phyloP scores from a whole-genome alignment of 2,113 vertebrate species.

The Illadopsis cleaveri region DNA sequence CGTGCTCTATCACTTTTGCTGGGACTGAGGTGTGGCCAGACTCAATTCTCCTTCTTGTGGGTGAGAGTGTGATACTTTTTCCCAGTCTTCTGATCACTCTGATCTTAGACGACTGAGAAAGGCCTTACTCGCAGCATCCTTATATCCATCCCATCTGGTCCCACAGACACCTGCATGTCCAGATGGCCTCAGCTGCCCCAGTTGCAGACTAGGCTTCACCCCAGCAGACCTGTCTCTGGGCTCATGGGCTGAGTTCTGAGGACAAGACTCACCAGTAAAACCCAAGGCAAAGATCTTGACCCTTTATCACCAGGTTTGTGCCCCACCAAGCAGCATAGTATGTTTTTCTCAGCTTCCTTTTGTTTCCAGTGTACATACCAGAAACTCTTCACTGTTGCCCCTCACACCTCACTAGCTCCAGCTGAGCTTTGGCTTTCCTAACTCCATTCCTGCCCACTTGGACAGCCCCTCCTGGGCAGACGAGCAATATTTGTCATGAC shows the following conservation, averaged over 20 bases:
- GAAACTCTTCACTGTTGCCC: neutral
- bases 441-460: neutral
- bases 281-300: neutral
- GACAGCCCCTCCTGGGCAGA: neutral
- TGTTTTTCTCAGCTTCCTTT: neutral
- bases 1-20: neutral
- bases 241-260: neutral
- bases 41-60: neutral
- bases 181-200: neutral
- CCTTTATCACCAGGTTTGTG: neutral
- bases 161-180: neutral
- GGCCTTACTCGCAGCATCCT: neutral
- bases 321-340: rapidly evolving
- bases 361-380: neutral
- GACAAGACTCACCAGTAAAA: neutral
- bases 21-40: neutral
- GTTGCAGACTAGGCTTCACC: neutral
- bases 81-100: neutral
- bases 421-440: neutral
- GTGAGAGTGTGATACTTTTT: neutral
- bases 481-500: neutral
- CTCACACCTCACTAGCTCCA: neutral
- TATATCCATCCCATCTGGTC: neutral
- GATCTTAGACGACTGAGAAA: neutral
- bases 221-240: neutral